Conservation (phyloP, 2,113 vertebrate genomes). For the Glareola pratincola region DNA sequence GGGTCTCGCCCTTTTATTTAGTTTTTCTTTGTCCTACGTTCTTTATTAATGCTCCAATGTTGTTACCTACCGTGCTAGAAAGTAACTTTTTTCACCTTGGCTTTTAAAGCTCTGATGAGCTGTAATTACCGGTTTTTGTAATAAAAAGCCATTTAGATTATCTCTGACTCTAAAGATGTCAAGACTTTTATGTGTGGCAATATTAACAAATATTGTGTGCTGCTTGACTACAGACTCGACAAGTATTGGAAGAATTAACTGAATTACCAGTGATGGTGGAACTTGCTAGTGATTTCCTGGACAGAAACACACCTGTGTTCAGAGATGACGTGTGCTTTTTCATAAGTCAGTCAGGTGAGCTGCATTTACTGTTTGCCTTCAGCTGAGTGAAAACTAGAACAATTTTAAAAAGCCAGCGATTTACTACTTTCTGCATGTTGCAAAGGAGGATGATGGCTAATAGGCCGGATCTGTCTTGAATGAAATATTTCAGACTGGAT, state of each 20-base stretch:
- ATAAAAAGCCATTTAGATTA: background rate
- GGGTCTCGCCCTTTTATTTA: background rate
- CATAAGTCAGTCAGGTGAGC: slow-evolving; percentile 94
- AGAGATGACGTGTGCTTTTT: slow-evolving; percentile 97
- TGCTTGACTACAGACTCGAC: slow-evolving; percentile 82
- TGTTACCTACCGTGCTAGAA: background rate
- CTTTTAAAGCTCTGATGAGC: background rate
- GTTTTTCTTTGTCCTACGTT: background rate
- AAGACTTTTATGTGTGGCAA: background rate
- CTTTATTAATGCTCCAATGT: background rate
- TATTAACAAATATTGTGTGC: background rate
- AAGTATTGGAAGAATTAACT: slow-evolving; percentile 92
- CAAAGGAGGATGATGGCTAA: background rate
- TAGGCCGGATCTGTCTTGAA: background rate
- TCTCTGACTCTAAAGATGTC: background rate
- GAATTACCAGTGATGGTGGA: slow-evolving; percentile 98
- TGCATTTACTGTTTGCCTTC: background rate
- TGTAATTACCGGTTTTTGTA: background rate
- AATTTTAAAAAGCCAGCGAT: background rate
- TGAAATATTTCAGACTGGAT: background rate
- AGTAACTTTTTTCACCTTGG: background rate
- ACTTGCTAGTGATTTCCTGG: slow-evolving; percentile 95
- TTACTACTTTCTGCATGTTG: background rate
- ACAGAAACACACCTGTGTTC: slow-evolving; percentile 94
- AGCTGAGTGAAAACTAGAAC: background rate